phyloP scores from a whole-genome alignment of 2,888 invertebrate species.

The Caenorhabditis zanzibari region DNA sequence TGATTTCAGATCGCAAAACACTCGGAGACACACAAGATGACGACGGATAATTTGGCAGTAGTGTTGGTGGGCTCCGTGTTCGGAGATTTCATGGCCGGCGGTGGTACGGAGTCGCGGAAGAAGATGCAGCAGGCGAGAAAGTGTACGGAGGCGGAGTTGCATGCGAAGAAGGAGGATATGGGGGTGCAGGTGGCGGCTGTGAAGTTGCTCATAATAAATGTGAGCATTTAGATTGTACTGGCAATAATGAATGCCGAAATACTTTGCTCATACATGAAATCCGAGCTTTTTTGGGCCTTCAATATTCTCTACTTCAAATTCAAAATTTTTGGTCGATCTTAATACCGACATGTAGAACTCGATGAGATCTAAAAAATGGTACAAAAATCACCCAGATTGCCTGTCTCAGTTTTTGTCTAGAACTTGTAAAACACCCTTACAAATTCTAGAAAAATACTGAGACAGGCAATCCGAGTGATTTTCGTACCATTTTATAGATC shows the following conservation, averaged over 20 bases:
- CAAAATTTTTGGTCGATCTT: too few species aligned
- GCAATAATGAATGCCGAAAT: too few species aligned
- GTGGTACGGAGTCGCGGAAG: slow-evolving; percentile 48
- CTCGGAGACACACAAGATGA: slow-evolving; percentile 72
- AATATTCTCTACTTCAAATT: too few species aligned
- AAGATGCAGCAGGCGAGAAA: slow-evolving; percentile 41
- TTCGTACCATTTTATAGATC: too few species aligned
- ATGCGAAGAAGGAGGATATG: slow-evolving; percentile 55
- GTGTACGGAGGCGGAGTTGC: slow-evolving; percentile 30
- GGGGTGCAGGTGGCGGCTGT: slow-evolving; percentile 57
- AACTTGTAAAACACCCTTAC: too few species aligned
- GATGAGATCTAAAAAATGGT: too few species aligned
- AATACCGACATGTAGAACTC: too few species aligned
- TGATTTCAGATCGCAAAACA: slow-evolving; percentile 61
- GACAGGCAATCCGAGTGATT: too few species aligned
- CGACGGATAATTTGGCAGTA: slow-evolving; percentile 71
- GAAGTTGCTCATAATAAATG: slow-evolving; percentile 58
- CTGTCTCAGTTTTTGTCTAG: too few species aligned
- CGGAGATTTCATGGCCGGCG: slow-evolving; percentile 66
- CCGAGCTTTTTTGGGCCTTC: not conserved
- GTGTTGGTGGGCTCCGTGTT: slow-evolving; percentile 76
- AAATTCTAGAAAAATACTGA: too few species aligned
- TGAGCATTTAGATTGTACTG: not conserved
- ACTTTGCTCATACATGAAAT: not conserved
- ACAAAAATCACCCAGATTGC: too few species aligned